Evolutionary conservation across 2,888 invertebrate species (phyloP).

Genomic region (Drosophila algonquin): DNA sequence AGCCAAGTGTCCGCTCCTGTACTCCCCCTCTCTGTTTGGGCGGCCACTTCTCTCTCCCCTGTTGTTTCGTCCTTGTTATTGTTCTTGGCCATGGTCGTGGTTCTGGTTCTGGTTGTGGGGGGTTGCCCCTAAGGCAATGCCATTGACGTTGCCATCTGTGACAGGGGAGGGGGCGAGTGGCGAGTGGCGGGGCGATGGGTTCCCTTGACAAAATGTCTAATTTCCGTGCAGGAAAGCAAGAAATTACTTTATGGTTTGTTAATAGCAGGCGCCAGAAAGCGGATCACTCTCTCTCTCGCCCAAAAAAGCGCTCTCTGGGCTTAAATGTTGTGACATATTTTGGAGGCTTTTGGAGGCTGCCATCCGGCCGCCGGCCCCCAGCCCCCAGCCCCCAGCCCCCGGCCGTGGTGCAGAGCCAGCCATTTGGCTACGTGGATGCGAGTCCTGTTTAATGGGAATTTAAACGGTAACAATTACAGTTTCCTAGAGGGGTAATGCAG

Average conservation of each 20-base stretch:
- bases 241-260: conserved; percentile 81
- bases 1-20: conserved; percentile 35
- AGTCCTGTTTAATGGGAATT: conserved; percentile 73
- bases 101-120: conserved; percentile 28
- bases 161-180: not conserved
- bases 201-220: conserved; percentile 81
- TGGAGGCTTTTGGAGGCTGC: conserved; percentile 21
- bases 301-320: conserved; percentile 47
- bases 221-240: conserved; percentile 79
- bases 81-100: conserved; percentile 32
- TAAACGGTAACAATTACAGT: conserved; percentile 77
- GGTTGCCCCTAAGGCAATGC: conserved; percentile 16
- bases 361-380: conserved; percentile 26
- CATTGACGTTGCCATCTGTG: conserved; percentile 20
- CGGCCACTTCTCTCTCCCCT: not conserved
- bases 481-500: conserved; percentile 22
- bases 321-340: conserved; percentile 75
- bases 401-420: conserved; percentile 22
- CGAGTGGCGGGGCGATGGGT: conserved; percentile 52
- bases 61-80: conserved; percentile 42
- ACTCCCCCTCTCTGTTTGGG: not conserved
- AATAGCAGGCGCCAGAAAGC: conserved; percentile 69
- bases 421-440: conserved; percentile 53
- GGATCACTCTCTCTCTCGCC: conserved; percentile 46
- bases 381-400: too few species aligned